These are phyloP conservation scores for Hozukius guyotensis DNA, from an alignment of 2,797 vertebrate species.

Conservation along the genomic window DNA sequence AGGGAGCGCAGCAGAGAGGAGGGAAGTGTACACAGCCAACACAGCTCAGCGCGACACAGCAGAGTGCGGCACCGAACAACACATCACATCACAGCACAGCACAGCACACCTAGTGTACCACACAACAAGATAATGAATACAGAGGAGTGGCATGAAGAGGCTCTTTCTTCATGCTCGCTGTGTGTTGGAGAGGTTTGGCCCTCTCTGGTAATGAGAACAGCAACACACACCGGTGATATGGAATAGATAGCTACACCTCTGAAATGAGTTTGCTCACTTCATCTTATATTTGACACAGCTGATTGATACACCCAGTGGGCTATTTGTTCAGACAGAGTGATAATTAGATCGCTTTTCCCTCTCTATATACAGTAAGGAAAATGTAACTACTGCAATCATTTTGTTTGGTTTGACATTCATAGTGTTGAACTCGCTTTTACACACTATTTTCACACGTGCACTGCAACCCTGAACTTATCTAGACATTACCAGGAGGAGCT, in stretches of 20 bases:
- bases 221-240: background rate
- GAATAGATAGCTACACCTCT: conserved; percentile 10
- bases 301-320: background rate
- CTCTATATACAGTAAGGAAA: background rate
- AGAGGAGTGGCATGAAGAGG: conserved; percentile 55
- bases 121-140: conserved; percentile 58
- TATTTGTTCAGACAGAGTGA: background rate
- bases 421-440: background rate
- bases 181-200: conserved; percentile 40
- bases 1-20: conserved; percentile 57
- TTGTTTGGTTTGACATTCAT: background rate
- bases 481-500: no score
- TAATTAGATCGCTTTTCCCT: background rate
- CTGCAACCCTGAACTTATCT: background rate
- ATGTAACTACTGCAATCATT: background rate
- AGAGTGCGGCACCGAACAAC: conserved; percentile 15
- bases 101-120: conserved; percentile 4
- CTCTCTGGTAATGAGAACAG: conserved; percentile 38
- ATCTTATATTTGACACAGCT: conserved; percentile 10
- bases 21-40: conserved; percentile 55
- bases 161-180: conserved; percentile 39
- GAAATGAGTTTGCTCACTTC: conserved; percentile 4
- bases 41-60: conserved; percentile 44
- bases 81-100: conserved; percentile 42
- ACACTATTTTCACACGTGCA: background rate